These are phyloP conservation scores for Oreochromis spilurus DNA, from an alignment of 2,113 vertebrate genomes.

Conservation along the genomic window DNA sequence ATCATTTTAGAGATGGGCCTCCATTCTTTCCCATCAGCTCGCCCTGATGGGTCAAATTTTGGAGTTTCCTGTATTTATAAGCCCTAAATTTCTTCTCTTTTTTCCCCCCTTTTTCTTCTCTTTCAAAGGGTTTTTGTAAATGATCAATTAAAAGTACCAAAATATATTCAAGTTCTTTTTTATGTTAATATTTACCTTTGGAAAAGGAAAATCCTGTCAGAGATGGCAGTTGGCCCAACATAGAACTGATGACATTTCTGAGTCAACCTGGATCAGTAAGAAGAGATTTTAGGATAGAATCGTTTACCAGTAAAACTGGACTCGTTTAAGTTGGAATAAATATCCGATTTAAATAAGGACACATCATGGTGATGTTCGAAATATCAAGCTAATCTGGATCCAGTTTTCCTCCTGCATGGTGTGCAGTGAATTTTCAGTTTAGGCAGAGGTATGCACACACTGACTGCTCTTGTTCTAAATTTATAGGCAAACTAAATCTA, in stretches of 20 bases:
- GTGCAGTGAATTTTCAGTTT: neutral
- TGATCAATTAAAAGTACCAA: neutral
- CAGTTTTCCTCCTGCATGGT: neutral
- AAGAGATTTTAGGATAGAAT: neutral
- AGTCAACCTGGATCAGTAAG: neutral
- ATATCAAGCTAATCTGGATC: neutral
- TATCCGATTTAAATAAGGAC: neutral
- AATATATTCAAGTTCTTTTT: neutral
- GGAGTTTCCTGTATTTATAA: neutral
- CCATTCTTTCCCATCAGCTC: neutral
- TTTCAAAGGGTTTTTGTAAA: neutral
- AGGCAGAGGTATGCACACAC: neutral
- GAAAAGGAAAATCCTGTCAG: neutral
- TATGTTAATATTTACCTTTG: neutral
- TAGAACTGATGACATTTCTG: neutral
- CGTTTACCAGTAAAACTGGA: neutral
- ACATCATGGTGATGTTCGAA: neutral
- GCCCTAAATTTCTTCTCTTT: neutral
- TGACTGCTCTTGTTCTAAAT: neutral
- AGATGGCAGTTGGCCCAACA: neutral
- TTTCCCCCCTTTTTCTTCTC: fast-evolving
- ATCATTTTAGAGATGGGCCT: neutral
- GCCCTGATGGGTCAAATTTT: neutral
- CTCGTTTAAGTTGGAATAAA: neutral
- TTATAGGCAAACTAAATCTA: neutral